Conservation (phyloP, 1,140 invertebrate species). For the Drosophila chauvacae region DNA sequence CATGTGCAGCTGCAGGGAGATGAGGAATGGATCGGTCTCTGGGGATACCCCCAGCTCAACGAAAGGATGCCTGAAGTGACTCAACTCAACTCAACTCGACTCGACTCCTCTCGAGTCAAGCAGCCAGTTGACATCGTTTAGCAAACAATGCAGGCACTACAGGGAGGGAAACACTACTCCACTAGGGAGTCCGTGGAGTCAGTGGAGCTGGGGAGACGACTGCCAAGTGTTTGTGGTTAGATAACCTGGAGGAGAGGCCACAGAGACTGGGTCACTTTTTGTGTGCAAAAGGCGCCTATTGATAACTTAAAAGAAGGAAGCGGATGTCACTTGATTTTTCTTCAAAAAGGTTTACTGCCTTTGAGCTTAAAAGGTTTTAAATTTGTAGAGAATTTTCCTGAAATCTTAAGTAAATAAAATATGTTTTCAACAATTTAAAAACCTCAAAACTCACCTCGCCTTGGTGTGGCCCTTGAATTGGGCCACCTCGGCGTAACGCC, state of each 20-base stretch:
- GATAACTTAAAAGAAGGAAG: conserved; percentile 1
- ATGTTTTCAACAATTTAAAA: background rate
- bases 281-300: background rate
- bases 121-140: conserved; percentile 75
- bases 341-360: background rate
- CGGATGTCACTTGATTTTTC: background rate
- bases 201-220: conserved; percentile 13
- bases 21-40: conserved; percentile 1
- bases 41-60: background rate
- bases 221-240: conserved; percentile 51
- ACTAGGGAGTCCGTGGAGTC: conserved; percentile 2
- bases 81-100: conserved; percentile 12
- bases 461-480: conserved; percentile 77
- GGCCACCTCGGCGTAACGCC: conserved; percentile 82
- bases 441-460: conserved; percentile 63
- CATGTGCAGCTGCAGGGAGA: conserved; percentile 51
- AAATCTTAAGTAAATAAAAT: background rate
- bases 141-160: conserved; percentile 33
- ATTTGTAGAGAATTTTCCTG: no score
- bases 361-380: no score
- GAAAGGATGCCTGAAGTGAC: background rate
- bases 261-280: conserved; percentile 36
- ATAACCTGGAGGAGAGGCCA: conserved; percentile 21
- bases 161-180: background rate
- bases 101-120: conserved; percentile 47